Base-by-base conservation (phyloP, 37 sponge, comb jelly and placozoan species). In the Aplysina aerophoba region DNA sequence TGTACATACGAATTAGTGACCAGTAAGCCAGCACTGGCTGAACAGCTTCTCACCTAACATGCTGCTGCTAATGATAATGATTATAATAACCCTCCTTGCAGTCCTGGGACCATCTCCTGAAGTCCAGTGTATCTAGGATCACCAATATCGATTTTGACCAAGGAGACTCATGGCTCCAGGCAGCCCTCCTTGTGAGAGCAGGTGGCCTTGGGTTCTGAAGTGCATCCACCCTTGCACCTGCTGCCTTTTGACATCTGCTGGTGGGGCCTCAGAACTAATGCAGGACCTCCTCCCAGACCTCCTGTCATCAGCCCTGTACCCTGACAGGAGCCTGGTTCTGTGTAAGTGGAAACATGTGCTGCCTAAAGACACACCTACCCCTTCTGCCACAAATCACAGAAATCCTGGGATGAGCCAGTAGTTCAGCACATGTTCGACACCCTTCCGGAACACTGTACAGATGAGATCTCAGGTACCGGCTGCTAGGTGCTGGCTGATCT, bases 131-230 rank as follows among this genome's bases (percentile, higher is more conserved):
- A 0, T n/a, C 64, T 20, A 61, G 15, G 25, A 75, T 83, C 36
- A 20, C 41, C 59, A 83, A 88, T 35, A 37, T 88, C 22, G 5
- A 73, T 4, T 40, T 82, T 60, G 63, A 56, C 8, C 61, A 74
- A 31, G 35, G 21, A 75, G 81, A 82, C 35, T 75, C 78, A 28
- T 88, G 83, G 83, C 19, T 34, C 15, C 83, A 88, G 54, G 74
- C 88, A 22, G 74, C 77, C n/a, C 83, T 88, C 33, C 88, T 78
- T 60, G 79, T 79, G 27, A 74, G 35, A 22, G 31, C 22, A 14
- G 88, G 83, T 22, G 83, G 88, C 14, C 78, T 88, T 58, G 88
- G 78, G 34, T 55, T 87, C 55, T n/a, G 88, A 73, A 81, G 74
- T 67, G 82, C 40, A 31, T 73, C 68, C 30, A 59, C 81, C 50